Evolutionary conservation across 2,888 invertebrate species (phyloP).

Genomic region (Brassicogethes aeneus): DNA sequence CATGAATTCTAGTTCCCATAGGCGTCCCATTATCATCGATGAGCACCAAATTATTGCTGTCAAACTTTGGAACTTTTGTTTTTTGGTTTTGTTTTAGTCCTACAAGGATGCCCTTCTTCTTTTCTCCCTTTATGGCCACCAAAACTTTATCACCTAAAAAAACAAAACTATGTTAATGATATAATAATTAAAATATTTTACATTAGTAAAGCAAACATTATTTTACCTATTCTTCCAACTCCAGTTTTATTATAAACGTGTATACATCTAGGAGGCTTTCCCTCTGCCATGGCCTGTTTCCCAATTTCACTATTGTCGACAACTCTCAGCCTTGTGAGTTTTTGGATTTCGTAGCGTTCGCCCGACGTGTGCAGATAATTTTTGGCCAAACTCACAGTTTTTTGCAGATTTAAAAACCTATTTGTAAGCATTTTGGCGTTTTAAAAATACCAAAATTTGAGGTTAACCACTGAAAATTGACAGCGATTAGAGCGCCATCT

Average conservation of each 20-base stretch:
- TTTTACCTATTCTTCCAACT: slow-evolving; percentile 54
- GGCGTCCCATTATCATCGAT: slow-evolving; percentile 94
- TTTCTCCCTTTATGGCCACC: slow-evolving; percentile 91
- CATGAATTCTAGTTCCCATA: slow-evolving; percentile 88
- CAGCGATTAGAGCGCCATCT: too few relatives aligned
- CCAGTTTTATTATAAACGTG: slow-evolving; percentile 83
- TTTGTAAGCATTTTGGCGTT: neutral
- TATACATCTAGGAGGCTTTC: slow-evolving; percentile 87
- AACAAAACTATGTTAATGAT: slow-evolving; percentile 1
- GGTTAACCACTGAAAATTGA: too few relatives aligned
- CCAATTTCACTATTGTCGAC: slow-evolving; percentile 97
- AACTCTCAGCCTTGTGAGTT: slow-evolving; percentile 72
- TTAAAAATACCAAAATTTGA: neutral
- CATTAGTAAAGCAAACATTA: neutral
- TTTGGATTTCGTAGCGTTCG: slow-evolving; percentile 56
- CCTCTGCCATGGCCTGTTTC: slow-evolving; percentile 88
- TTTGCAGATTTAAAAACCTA: neutral
- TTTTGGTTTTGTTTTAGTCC: slow-evolving; percentile 79
- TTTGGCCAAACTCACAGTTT: slow-evolving; percentile 2
- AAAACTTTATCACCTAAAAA: slow-evolving; percentile 72
- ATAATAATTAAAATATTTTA: neutral
- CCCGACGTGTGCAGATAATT: slow-evolving; percentile 50
- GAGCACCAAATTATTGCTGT: slow-evolving; percentile 91
- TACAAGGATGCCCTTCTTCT: slow-evolving; percentile 85
- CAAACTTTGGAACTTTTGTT: slow-evolving; percentile 78